Evolutionary conservation across 2,888 invertebrate genomes (phyloP), one percentile per base, ranked within the genome.

Genomic region (Caenorhabditis afra): DNA sequence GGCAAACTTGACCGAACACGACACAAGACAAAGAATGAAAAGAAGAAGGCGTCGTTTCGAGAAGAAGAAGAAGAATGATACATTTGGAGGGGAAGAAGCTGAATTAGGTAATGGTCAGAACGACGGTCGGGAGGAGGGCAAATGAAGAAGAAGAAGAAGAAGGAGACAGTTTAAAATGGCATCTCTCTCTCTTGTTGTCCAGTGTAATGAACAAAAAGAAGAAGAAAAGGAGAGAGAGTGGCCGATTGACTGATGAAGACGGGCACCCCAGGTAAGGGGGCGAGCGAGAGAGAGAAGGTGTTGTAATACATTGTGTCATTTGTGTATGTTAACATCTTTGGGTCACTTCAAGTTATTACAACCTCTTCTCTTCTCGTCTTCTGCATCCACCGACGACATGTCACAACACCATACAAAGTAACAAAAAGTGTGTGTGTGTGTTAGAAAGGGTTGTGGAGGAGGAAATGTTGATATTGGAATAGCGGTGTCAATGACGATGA

Each of bases 251-350:
- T 47, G 70, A 61, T 37, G 70, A 53, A 16, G 67, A 68, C 55
- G 58, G 58, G n/a, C n/a, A n/a, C n/a, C n/a, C 44, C 59, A 70
- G 61, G 68, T 61, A 70, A 71, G 61, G 45, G 35, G n/a, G 35
- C 18, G 29, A 7, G 29, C 29, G 29, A 29, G 29, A 7, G n/a
- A n/a, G n/a, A 35, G 45, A n/a, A 47, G 35, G 18, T 20, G 50
- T 61, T 71, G 61, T 62, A 71, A 71, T 71, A 49, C 71, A 71
- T 70, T 70, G 70, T 71, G 71, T 71, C 71, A 71, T 52, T 61
- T 62, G 61, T 70, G 71, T 64, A 23, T 50, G 71, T 71, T 71
- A 71, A 71, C 71, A 71, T 70, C 68, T 68, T n/a, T 61, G 62
- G 71, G 71, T 71, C 71, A 71, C 44, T 58, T 44, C 22, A 58